These are phyloP conservation scores for Cyaniris semiargus DNA, from an alignment of 2,888 invertebrate genomes.

Conservation along the genomic window DNA sequence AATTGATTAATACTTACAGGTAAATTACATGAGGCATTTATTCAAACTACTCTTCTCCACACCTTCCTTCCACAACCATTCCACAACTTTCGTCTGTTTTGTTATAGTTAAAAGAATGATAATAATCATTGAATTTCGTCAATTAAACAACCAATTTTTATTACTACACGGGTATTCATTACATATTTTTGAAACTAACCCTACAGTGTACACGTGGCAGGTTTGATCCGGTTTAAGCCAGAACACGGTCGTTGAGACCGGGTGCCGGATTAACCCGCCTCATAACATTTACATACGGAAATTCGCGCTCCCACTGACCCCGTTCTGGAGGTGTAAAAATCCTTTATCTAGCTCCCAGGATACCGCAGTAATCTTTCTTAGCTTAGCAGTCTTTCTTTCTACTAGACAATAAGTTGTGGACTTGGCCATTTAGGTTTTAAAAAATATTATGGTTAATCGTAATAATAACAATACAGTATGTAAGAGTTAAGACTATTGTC, in stretches of 20 bases:
- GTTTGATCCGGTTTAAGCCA: slow-evolving; percentile 71
- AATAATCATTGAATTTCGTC: no score
- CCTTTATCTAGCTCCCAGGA: not conserved
- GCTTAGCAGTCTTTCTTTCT: not conserved
- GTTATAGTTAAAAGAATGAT: no score
- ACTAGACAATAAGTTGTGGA: not conserved
- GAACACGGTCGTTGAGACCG: slow-evolving; percentile 66
- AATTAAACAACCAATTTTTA: not conserved
- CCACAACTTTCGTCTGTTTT: no score
- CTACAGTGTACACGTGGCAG: slow-evolving; percentile 46
- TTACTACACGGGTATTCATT: not conserved
- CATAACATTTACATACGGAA: slow-evolving; percentile 76
- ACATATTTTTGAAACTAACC: not conserved
- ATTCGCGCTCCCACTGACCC: slow-evolving; percentile 66
- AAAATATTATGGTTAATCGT: no score
- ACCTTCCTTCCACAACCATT: no score
- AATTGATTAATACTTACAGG: no score
- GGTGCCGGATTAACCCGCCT: slow-evolving; percentile 70
- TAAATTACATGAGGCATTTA: no score
- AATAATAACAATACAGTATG: no score
- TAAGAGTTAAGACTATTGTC: no score
- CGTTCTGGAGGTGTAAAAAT: slow-evolving; percentile 44
- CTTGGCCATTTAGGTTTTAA: not conserved
- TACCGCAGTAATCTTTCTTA: not conserved
- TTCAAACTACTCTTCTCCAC: no score